These are phyloP conservation scores for Andinoacara biseriatus DNA, from an alignment of 2,113 vertebrate species.

Conservation along the genomic window DNA sequence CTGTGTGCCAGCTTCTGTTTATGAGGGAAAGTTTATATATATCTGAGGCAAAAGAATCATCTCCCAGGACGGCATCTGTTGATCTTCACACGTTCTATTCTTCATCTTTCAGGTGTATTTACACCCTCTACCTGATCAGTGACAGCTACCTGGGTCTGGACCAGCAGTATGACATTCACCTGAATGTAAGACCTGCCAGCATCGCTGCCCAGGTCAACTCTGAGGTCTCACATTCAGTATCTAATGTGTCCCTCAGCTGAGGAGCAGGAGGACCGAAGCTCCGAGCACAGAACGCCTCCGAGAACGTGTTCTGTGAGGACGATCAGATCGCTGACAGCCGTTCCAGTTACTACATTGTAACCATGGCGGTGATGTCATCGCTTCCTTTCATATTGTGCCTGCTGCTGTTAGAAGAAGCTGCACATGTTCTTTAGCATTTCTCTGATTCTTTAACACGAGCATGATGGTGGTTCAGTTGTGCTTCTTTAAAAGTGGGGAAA, in stretches of 20 bases:
- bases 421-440: background rate
- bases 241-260: conserved; percentile 69
- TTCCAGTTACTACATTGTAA: background rate
- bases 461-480: background rate
- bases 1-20: background rate
- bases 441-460: background rate
- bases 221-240: conserved; percentile 72
- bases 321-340: background rate
- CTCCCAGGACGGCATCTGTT: background rate
- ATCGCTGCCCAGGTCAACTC: conserved; percentile 79
- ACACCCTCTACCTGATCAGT: conserved; percentile 96
- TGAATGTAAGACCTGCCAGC: conserved; percentile 83
- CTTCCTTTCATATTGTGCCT: background rate
- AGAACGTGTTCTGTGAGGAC: background rate
- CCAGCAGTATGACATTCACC: conserved; percentile 95
- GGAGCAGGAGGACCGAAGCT: background rate
- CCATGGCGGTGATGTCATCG: background rate
- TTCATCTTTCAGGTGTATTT: conserved; percentile 86
- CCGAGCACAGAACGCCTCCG: background rate
- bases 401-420: background rate
- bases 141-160: conserved; percentile 98
- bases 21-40: too few relatives aligned
- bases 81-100: background rate
- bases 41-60: background rate
- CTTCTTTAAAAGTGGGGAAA: background rate